Evolutionary conservation across 1,140 invertebrate genomes (phyloP), one percentile per base, ranked within the genome.

Genomic region (Pseudoatta argentina): DNA sequence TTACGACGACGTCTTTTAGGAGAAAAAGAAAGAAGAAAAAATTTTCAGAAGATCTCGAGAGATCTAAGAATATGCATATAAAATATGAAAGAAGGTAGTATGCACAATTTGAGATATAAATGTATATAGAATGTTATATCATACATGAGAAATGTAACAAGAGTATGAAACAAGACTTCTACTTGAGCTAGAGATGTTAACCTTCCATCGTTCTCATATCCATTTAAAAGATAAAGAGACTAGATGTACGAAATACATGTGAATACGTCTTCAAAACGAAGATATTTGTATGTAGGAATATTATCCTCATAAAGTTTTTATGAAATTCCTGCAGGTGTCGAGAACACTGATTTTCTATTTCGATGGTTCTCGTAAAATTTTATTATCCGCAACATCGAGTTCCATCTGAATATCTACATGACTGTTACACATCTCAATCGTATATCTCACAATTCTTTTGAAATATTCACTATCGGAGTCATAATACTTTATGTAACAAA

Each of bases 281-380:
- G 21, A 4, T 55, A 27, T 51, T 24, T 4, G 18, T 61, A 34
- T 18, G 3, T 61, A 48, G 39, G 18, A 75, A 83, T 75, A 75
- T 83, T 34, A 83, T 34, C n/a, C 12, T 82, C 61, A 59, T 34
- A 24, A 24, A 14, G 48, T 48, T 48, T 44, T 82, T 73, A 73
- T 82, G 67, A 82, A 73, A 82, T 48, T 72, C 16, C 18, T 30
- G 24, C 18, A 73, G 14, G 10, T 30, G 16, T 8, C 1, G 34
- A 51, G 24, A 61, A 24, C 8, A 1, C 18, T 53, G 55, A 61
- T 57, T 73, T 83, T 12, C 24, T n/a, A 34, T 73, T 59, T 48
- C 21, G 64, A 39, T 55, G 24, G 30, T 61, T 34, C 67, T 75
- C 57, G 39, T 73, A 83, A 61, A 75, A n/a, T 83, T 83, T 75